A percentile compares a stretch with the other conserved stretches of the same genome.
These are phyloP conservation scores for Orcinus orca DNA, from an alignment of 2,113 vertebrate species.

Conservation along the genomic window DNA sequence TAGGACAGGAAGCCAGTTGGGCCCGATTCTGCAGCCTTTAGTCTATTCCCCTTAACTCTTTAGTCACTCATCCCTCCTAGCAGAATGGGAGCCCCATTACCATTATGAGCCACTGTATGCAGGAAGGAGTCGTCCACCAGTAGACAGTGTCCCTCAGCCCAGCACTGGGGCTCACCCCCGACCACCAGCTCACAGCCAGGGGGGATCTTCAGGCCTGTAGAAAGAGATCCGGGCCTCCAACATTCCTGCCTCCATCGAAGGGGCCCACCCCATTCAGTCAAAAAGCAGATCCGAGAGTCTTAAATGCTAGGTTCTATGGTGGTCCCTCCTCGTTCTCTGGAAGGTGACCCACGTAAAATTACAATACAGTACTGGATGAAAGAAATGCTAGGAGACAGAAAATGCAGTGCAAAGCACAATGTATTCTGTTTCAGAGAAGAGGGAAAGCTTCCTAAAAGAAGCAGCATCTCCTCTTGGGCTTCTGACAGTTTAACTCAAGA, in stretches of 20 bases:
- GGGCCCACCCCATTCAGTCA: neutral
- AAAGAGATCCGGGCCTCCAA: constrained; percentile 3
- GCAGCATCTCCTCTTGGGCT: neutral
- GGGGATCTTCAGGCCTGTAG: constrained; percentile 79
- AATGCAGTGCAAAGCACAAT: neutral
- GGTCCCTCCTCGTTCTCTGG: neutral
- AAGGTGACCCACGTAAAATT: neutral
- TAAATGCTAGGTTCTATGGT: neutral
- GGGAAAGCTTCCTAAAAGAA: neutral
- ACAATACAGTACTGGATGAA: neutral
- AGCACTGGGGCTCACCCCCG: constrained; percentile 81
- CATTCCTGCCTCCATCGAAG: neutral
- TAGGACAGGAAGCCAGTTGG: neutral
- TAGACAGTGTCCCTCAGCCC: constrained; percentile 80
- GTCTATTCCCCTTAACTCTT: neutral
- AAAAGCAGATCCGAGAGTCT: neutral
- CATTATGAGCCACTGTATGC: constrained; percentile 79
- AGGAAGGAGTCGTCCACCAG: constrained; percentile 81
- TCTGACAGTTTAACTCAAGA: neutral
- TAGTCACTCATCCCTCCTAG: neutral
- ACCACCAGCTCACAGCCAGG: constrained; percentile 80
- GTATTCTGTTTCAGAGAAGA: neutral
- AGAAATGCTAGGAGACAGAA: neutral
- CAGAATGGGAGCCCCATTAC: constrained; percentile 48
- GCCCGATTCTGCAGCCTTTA: neutral